These are phyloP conservation scores for Bactericera cockerelli DNA, from an alignment of 1,140 invertebrate species.

Conservation along the genomic window DNA sequence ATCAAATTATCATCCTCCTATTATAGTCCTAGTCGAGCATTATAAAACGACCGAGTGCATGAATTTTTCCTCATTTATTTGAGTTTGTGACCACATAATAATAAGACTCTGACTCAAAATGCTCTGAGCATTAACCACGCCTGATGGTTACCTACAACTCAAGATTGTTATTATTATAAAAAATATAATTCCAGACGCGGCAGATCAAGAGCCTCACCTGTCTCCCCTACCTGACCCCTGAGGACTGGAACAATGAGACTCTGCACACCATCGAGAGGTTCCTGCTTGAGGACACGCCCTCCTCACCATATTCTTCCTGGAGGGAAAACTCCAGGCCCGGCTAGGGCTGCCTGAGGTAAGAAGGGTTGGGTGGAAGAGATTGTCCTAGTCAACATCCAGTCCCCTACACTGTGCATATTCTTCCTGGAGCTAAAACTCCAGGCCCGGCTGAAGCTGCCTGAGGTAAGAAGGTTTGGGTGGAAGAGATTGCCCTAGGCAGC, in stretches of 20 bases:
- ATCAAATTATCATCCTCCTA: too few species aligned
- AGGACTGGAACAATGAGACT: background rate
- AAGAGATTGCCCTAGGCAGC: background rate
- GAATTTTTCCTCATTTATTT: too few species aligned
- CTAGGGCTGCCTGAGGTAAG: background rate
- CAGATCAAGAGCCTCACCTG: background rate
- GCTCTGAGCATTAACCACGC: too few species aligned
- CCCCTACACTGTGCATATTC: too few species aligned
- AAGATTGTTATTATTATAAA: too few species aligned
- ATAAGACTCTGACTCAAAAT: too few species aligned
- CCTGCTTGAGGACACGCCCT: background rate
- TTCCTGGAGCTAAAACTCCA: background rate
- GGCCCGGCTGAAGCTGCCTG: background rate
- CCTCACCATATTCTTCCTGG: background rate
- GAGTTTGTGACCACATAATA: too few species aligned
- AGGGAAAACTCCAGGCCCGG: background rate
- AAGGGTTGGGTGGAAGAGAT: too few species aligned
- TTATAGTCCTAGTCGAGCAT: too few species aligned
- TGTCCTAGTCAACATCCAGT: too few species aligned
- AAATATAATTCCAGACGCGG: background rate
- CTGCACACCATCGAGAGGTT: background rate
- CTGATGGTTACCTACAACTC: too few species aligned
- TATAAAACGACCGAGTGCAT: too few species aligned
- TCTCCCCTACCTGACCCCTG: background rate
- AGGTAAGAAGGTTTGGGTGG: background rate